A percentile compares a stretch with the other conserved stretches of the same genome.
Evolutionary conservation across 2,888 invertebrate species (phyloP).

Genomic region (Lydus trimaculatus): DNA sequence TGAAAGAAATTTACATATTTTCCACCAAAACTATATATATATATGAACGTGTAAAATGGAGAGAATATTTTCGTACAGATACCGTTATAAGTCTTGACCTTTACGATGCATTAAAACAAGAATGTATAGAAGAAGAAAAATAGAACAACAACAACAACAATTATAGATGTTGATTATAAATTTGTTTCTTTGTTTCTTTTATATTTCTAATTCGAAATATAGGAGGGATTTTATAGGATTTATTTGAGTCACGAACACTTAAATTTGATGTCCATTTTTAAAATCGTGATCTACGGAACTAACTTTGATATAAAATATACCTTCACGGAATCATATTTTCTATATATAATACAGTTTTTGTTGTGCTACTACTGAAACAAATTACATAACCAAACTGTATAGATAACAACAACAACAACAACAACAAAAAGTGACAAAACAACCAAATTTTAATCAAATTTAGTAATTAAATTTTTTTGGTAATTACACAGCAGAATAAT

Average conservation of each 20-base stretch:
- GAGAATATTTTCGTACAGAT: not conserved
- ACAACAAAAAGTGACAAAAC: too few species aligned
- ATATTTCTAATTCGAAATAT: not conserved
- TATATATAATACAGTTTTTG: not conserved
- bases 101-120: not conserved
- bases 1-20: not conserved
- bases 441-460: too few species aligned
- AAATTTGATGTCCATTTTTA: not conserved
- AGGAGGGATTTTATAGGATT: not conserved
- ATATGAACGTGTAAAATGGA: not conserved
- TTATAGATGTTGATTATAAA: not conserved
- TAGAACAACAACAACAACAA: not conserved
- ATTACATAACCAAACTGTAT: not conserved
- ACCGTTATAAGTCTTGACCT: not conserved
- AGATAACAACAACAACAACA: not conserved
- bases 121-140: not conserved
- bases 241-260: constrained; percentile 2
- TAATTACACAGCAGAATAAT: too few species aligned
- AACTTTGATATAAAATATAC: not conserved
- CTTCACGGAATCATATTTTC: not conserved
- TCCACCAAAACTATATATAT: not conserved
- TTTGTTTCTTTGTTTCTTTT: not conserved
- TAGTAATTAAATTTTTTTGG: too few species aligned
- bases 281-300: not conserved
- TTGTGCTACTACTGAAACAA: not conserved